Evolutionary conservation across 2,888 invertebrate species (phyloP).

Genomic region (Drosophila anomelani): DNA sequence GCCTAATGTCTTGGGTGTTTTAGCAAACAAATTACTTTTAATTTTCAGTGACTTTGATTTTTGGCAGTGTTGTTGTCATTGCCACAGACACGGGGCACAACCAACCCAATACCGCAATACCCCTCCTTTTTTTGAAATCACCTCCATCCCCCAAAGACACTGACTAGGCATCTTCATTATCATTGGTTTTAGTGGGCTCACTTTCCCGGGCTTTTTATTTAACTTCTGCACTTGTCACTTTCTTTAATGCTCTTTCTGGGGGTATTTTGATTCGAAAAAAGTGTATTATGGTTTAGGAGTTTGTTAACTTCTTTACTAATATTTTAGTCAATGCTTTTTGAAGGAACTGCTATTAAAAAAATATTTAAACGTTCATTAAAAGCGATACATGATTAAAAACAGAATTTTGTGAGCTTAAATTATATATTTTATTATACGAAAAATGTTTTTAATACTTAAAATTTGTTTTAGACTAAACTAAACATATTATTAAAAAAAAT

Average conservation of each 20-base stretch:
- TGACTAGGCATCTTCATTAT: conserved; percentile 78
- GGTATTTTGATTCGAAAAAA: not conserved
- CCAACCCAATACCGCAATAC: not conserved
- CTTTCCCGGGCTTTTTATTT: conserved; percentile 18
- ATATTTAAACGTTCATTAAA: not conserved
- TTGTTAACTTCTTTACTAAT: not conserved
- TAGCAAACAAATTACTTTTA: conserved; percentile 81
- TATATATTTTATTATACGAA: not conserved
- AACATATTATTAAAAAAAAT: not conserved
- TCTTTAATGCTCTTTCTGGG: conserved; percentile 17
- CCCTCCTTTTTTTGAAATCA: not conserved
- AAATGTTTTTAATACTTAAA: not conserved
- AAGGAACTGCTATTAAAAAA: not conserved
- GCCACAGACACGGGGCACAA: conserved; percentile 8
- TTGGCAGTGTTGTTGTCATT: conserved; percentile 47
- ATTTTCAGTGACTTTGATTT: conserved; percentile 81
- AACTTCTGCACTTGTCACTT: conserved; percentile 68
- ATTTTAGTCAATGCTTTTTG: not conserved
- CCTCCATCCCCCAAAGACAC: conserved; percentile 20
- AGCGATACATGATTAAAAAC: no score
- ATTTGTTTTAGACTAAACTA: fast-evolving
- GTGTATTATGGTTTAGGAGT: not conserved
- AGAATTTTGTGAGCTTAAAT: not conserved
- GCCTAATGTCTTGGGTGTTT: conserved; percentile 73
- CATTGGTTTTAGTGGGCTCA: conserved; percentile 45